Percentiles rank a stretch among this genome's conserved stretches.
phyloP scores from a whole-genome alignment of 2,888 invertebrate genomes.

The Latrodectus hesperus region DNA sequence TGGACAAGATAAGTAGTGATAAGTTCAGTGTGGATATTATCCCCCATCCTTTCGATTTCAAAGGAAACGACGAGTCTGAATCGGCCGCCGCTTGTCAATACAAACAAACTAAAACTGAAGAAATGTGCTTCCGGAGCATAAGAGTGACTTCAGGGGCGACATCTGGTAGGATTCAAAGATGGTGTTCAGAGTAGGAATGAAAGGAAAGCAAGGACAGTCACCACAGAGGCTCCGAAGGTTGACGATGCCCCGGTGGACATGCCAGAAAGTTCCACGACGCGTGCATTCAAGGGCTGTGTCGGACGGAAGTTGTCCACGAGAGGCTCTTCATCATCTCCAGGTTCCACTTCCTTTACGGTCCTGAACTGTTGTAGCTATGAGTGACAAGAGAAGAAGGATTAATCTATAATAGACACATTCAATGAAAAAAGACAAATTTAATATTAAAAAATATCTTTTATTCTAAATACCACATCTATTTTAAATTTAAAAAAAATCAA shows the following conservation, averaged over 20 bases:
- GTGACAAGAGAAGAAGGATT: background rate
- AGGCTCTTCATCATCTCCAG: constrained; percentile 25
- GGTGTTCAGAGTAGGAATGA: constrained; percentile 34
- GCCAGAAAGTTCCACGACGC: constrained; percentile 47
- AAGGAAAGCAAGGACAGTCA: constrained; percentile 17
- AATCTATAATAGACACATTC: too few relatives aligned
- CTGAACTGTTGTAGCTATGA: constrained; percentile 81
- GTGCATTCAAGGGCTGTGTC: constrained; percentile 33
- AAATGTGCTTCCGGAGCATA: background rate
- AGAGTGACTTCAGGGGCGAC: background rate
- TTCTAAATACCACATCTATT: too few relatives aligned
- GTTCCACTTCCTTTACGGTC: constrained; percentile 76
- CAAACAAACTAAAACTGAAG: background rate
- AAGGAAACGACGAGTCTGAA: too few relatives aligned
- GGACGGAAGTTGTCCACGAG: constrained; percentile 65
- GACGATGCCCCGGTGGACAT: constrained; percentile 14
- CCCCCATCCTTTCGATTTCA: too few relatives aligned
- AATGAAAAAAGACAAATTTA: too few relatives aligned
- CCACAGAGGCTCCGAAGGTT: background rate
- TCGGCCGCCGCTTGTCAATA: background rate
- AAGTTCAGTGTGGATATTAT: too few relatives aligned
- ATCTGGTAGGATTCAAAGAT: background rate
- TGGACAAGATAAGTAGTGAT: too few relatives aligned
- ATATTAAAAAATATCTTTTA: too few relatives aligned
- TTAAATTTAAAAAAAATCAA: too few relatives aligned